Evolutionary conservation across 2,888 invertebrate species (phyloP).

Genomic region (Salticus scenicus): DNA sequence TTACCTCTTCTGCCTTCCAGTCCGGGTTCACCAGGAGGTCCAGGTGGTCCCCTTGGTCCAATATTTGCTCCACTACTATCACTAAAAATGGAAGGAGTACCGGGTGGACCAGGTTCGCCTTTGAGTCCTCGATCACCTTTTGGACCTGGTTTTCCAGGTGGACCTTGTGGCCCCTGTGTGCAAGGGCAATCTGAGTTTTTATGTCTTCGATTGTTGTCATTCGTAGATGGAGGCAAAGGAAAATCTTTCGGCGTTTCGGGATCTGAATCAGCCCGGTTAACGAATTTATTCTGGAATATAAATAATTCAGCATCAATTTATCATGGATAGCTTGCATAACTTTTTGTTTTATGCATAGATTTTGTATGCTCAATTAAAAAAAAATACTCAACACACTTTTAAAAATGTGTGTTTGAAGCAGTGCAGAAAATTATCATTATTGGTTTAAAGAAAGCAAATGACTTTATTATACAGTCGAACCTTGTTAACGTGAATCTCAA

Average conservation of each 20-base stretch:
- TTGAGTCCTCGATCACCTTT: conserved; percentile 41
- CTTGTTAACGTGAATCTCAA: too few relatives aligned
- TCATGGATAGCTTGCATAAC: too few relatives aligned
- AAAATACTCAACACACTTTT: too few relatives aligned
- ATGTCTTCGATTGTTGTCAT: background rate
- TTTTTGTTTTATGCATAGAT: too few relatives aligned
- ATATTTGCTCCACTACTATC: conserved; percentile 13
- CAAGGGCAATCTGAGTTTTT: conserved; percentile 37
- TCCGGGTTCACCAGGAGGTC: conserved; percentile 65
- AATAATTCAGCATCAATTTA: too few relatives aligned
- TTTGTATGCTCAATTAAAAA: too few relatives aligned
- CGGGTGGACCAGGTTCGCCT: conserved; percentile 51
- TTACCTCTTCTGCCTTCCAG: conserved; percentile 58
- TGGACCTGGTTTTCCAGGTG: conserved; percentile 33
- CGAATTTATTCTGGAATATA: conserved; percentile 21
- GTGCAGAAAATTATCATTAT: too few relatives aligned
- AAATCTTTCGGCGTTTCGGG: conserved; percentile 27
- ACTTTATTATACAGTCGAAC: too few relatives aligned
- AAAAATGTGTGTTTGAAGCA: too few relatives aligned
- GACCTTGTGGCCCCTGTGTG: conserved; percentile 37
- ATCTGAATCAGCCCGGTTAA: conserved; percentile 22
- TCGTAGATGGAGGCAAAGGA: conserved; percentile 32
- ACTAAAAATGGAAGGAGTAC: conserved; percentile 21
- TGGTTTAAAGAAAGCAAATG: too few relatives aligned
- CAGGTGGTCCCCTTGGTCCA: conserved; percentile 36